Percentiles rank a stretch among this genome's conserved stretches.
These are phyloP conservation scores for Gasterosteus aculeatus DNA, from an alignment of 2,113 vertebrate genomes.

Conservation along the genomic window DNA sequence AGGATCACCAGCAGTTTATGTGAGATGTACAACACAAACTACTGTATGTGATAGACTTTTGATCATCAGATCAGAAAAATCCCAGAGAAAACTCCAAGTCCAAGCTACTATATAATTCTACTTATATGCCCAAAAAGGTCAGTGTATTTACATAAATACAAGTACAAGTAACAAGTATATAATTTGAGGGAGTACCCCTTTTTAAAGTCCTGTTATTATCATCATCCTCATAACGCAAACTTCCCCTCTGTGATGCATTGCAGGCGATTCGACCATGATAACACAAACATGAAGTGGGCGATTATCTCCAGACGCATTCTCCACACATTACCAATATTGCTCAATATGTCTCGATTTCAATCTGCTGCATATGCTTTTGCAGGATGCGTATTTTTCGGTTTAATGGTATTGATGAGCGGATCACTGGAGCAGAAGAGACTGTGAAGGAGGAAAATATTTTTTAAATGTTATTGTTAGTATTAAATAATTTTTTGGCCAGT, in stretches of 20 bases:
- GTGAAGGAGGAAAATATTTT: background rate
- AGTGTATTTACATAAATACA: background rate
- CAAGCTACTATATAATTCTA: background rate
- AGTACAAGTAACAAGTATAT: background rate
- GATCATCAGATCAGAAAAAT: background rate
- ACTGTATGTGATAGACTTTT: background rate
- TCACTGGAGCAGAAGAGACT: background rate
- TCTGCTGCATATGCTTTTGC: background rate
- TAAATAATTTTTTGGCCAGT: background rate
- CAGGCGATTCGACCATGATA: background rate
- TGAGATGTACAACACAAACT: slow-evolving; percentile 2
- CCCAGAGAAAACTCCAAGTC: background rate
- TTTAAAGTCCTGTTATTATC: background rate
- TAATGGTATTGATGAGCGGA: slow-evolving; percentile 5
- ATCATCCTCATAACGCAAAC: background rate
- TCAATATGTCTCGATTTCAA: background rate
- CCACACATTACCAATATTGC: background rate
- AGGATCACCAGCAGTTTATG: slow-evolving; percentile 5
- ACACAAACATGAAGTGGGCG: background rate
- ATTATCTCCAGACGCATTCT: background rate
- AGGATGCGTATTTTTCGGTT: slow-evolving; percentile 2
- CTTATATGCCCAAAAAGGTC: background rate
- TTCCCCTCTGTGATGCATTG: background rate
- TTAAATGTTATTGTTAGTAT: slow-evolving; percentile 4
- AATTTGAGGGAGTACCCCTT: no score